A percentile compares a stretch with the other conserved stretches of the same genome.
Evolutionary conservation across 2,113 vertebrate genomes (phyloP).

Genomic region (Raja brachyura): DNA sequence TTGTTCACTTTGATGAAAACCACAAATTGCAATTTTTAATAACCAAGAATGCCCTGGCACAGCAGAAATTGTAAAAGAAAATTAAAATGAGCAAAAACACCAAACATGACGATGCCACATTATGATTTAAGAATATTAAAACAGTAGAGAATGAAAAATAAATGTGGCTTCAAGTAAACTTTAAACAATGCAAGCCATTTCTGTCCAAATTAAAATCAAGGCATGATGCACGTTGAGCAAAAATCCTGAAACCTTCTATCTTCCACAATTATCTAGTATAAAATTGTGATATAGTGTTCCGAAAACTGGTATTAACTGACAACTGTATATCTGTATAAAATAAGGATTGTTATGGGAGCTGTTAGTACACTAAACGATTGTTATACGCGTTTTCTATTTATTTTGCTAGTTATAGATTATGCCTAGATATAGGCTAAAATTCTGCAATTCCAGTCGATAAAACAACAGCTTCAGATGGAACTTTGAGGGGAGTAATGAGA

Average conservation of each 20-base stretch:
- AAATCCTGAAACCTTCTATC: neutral
- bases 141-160: neutral
- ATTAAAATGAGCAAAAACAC: neutral
- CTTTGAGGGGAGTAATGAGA: neutral
- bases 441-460: neutral
- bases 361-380: neutral
- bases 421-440: neutral
- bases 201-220: neutral
- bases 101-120: neutral
- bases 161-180: neutral
- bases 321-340: neutral
- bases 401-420: neutral
- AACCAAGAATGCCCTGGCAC: neutral
- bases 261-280: neutral
- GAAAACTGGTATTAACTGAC: neutral
- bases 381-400: neutral
- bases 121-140: neutral
- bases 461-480: too few relatives aligned
- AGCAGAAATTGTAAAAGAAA: neutral
- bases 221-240: neutral
- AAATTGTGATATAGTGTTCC: neutral
- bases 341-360: neutral
- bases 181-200: neutral
- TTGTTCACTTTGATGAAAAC: neutral
- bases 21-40: neutral